These are phyloP conservation scores for Oegoconia quadripuncta DNA, from an alignment of 2,888 invertebrate species.

Conservation along the genomic window DNA sequence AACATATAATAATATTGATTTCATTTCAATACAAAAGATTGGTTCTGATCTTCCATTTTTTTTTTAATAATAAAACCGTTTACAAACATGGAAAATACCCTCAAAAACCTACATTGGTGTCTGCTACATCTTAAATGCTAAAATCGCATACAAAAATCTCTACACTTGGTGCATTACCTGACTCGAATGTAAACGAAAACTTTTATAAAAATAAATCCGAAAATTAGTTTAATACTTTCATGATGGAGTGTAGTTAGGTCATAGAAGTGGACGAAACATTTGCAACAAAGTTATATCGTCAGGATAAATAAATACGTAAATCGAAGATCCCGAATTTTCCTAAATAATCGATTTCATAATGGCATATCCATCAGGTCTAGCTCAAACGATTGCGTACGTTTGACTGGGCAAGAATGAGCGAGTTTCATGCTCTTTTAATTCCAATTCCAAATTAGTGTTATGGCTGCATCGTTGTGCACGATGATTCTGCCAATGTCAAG, in stretches of 20 bases:
- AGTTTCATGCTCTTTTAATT: too few relatives aligned
- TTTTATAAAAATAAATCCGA: slow-evolving; percentile 64
- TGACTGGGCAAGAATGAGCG: too few relatives aligned
- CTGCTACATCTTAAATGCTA: slow-evolving; percentile 42
- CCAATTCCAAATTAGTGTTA: too few relatives aligned
- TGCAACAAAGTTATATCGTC: slow-evolving; percentile 4
- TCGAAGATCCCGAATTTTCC: too few relatives aligned
- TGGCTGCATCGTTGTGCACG: too few relatives aligned
- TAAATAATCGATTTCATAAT: too few relatives aligned
- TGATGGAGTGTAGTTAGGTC: slow-evolving; percentile 40
- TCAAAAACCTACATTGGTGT: slow-evolving; percentile 30
- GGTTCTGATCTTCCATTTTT: too few relatives aligned
- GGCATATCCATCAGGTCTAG: too few relatives aligned
- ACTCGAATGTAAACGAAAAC: slow-evolving; percentile 42
- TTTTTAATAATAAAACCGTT: slow-evolving; percentile 8
- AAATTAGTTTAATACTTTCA: slow-evolving; percentile 50
- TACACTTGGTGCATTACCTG: slow-evolving; percentile 56
- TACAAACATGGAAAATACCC: slow-evolving; percentile 40
- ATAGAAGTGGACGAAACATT: slow-evolving; percentile 16
- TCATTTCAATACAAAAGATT: slow-evolving; percentile 23
- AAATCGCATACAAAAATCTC: slow-evolving; percentile 47
- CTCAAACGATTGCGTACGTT: too few relatives aligned
- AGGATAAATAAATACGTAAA: too few relatives aligned
- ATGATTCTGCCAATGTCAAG: too few relatives aligned
- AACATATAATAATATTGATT: slow-evolving; percentile 8